Base-by-base conservation (phyloP, 2,888 invertebrate species). In the Volucella bombylans region DNA sequence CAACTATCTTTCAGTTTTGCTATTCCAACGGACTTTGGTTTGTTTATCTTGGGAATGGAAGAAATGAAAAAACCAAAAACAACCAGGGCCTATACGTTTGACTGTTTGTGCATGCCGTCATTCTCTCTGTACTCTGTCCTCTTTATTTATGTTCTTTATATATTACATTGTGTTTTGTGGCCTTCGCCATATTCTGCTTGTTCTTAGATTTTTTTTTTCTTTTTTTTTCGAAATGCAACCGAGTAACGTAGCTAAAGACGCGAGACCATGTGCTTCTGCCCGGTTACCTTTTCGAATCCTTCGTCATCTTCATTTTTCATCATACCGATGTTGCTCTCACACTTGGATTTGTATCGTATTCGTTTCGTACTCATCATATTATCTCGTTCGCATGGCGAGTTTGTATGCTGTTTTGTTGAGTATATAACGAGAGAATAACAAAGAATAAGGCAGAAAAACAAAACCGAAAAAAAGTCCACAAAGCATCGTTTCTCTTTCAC, bases 241-340 rank as follows among this genome's bases (percentile, higher is more conserved):
- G 67, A n/a, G 23, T 14, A 47, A 47, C 23, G 55, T 23, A 38
- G 45, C 15, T 80, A 78, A 85, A 80, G 67, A 85, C 76, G 85
- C 85, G 81, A 64, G 68, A 81, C 85, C 85, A 85, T 85, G 85
- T 85, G 85, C 85, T 82, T 15, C 55, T 41, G 67, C 55, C 64
- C 55, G 68, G 62, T 55, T 31, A 55, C 52, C 47, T 55, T 55
- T 12, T 76, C 50, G 38, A 15, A 54, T 62, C 62, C 59, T 64
- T 50, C 61, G 54, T 54, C 43, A 50, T 76, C 64, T 50, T 81
- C 52, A 54, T 64, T 31, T 31, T 31, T 52, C 50, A 47, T 55
- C 39, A 45, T 61, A 23, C 18, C 11, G 12, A 54, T 54, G 14
- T 31, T 61, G 47, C 12, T 12, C 67, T 73, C 71, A 61, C 49